Evolutionary conservation across 2,888 invertebrate species (phyloP).

Genomic region (Heliconius hortense): DNA sequence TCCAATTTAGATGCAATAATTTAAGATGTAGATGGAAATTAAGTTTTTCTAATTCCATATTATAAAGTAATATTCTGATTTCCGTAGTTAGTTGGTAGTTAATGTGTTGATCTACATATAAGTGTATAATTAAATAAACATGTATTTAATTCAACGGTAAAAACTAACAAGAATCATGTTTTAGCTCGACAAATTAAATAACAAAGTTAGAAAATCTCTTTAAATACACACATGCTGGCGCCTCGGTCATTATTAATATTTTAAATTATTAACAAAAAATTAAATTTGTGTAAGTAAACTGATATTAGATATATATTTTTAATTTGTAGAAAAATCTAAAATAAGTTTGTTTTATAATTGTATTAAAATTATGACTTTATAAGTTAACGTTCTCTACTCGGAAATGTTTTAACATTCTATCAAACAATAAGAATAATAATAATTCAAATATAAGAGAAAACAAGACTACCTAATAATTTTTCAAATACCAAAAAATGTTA

Average conservation of each 20-base stretch:
- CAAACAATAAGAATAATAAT: too few relatives aligned
- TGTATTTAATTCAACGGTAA: conserved; percentile 6
- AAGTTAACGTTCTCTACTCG: background rate
- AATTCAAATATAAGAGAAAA: background rate
- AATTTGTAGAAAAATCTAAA: background rate
- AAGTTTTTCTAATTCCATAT: background rate
- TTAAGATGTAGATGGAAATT: background rate
- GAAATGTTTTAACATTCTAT: background rate
- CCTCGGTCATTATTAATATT: background rate
- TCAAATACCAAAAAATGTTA: background rate
- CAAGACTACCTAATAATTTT: background rate
- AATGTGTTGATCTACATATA: background rate
- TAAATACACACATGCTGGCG: background rate
- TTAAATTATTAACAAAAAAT: background rate
- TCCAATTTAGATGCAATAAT: background rate
- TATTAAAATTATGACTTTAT: background rate
- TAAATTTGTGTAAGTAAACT: background rate
- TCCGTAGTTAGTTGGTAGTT: conserved; percentile 2
- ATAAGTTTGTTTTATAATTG: background rate
- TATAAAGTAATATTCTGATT: background rate
- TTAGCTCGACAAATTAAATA: background rate
- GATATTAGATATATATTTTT: background rate
- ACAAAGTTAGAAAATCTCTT: background rate
- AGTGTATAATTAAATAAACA: conserved; percentile 12
- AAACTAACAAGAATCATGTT: background rate